Evolutionary conservation across 2,888 invertebrate genomes (phyloP), one percentile per base, ranked within the genome.

Genomic region (Metacarcinus magister): DNA sequence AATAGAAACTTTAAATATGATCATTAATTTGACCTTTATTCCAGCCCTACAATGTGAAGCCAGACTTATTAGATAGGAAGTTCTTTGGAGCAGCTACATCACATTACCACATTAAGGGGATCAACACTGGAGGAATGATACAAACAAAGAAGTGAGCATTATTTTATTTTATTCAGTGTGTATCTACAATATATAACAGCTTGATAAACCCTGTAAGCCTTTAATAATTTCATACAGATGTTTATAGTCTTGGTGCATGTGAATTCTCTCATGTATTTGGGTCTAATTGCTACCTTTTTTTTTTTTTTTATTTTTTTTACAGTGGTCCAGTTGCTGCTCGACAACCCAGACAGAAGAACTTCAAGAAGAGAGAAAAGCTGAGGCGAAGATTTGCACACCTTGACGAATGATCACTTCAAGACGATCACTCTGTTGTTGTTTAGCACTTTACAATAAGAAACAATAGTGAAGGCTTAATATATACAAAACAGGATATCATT

Each of bases 291-390:
- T 46, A 23, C 4, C 13, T 46, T 54, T 8, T 54, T 19, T 10
- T 10, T 87, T 54, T 43, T 60, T 0, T 46, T 54, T 8, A 32
- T 19, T 10, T 10, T 87, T 54, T 43, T 60, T 0, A 19, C 60
- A 90, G 89, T 28, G 90, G 89, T 87, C 13, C 43, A 60, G 60
- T 23, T 43, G 67, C 39, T 32, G 93, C 89, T 43, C 75, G 60
- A 54, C 92, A 87, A 46, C 94, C 92, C 92, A 90, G 93, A 95
- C 87, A 93, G 93, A 96, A 96, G 39, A 95, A 96, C 10, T 96
- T 96, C 23, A 96, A 96, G 89, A 96, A 96, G 95, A 96, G 87
- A 67, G 96, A 96, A 75, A 96, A 96, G 44, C 95, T 96, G 75
- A 95, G 96, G 60, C 82, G 95, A 44, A 89, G 94, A 32, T 96